Evolutionary conservation across 1,140 invertebrate genomes (phyloP).

Genomic region (Triops cancriformis): DNA sequence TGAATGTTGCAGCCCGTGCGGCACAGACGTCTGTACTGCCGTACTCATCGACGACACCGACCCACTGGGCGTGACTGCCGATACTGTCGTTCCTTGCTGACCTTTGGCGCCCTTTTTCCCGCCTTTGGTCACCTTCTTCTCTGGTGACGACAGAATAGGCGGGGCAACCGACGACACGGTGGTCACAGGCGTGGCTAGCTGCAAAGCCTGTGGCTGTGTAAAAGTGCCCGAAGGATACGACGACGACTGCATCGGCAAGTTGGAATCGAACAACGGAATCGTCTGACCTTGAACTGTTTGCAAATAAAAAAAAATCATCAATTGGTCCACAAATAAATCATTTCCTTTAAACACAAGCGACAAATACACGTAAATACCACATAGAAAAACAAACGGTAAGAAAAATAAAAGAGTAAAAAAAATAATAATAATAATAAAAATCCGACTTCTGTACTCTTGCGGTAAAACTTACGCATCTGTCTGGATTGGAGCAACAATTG

Average conservation of each 20-base stretch:
- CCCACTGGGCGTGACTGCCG: background rate
- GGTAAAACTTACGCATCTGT: slow-evolving; percentile 27
- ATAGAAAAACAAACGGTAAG: too few relatives aligned
- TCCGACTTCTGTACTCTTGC: too few relatives aligned
- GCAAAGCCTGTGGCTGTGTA: background rate
- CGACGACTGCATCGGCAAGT: background rate
- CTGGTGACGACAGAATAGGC: background rate
- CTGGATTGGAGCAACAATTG: slow-evolving; percentile 34
- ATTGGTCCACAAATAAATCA: too few relatives aligned
- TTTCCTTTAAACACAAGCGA: too few relatives aligned
- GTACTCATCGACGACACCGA: background rate
- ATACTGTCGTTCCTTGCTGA: background rate
- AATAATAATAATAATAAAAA: background rate
- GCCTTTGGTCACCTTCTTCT: background rate
- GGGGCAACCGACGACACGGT: background rate
- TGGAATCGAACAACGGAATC: background rate
- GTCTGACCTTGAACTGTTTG: background rate
- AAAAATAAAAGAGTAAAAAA: too few relatives aligned
- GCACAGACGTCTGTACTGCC: background rate
- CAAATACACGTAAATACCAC: too few relatives aligned
- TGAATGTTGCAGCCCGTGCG: background rate
- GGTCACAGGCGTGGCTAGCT: background rate
- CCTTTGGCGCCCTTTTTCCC: background rate
- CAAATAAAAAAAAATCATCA: too few relatives aligned
- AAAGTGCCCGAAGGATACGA: background rate